Evolutionary conservation across 2,888 invertebrate species (phyloP).

Genomic region (Macrosiphum euphorbiae): DNA sequence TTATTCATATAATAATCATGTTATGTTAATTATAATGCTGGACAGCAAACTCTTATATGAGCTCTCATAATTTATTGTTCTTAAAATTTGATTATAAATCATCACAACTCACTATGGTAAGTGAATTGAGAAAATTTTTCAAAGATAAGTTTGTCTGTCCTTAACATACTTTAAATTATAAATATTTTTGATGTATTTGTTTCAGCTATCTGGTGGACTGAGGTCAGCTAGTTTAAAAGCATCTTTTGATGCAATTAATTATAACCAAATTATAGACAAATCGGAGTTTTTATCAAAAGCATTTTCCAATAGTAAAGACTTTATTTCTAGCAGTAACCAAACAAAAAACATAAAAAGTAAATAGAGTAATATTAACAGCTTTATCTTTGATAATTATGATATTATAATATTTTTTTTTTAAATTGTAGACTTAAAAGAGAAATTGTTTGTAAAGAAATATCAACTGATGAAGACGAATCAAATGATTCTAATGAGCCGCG

Average conservation of each 20-base stretch:
- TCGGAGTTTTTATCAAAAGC: slow-evolving; percentile 73
- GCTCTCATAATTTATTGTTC: background rate
- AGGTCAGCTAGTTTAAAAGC: slow-evolving; percentile 94
- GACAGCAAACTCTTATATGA: background rate
- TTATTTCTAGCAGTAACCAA: slow-evolving; percentile 79
- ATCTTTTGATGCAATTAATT: slow-evolving; percentile 86
- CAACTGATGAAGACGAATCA: slow-evolving; percentile 81
- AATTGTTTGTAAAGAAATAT: slow-evolving; percentile 70
- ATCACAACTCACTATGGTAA: background rate
- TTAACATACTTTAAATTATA: background rate
- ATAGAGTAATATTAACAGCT: background rate
- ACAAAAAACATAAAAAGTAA: slow-evolving; percentile 73
- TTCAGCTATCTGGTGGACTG: slow-evolving; percentile 92
- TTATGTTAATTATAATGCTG: background rate
- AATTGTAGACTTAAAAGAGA: background rate
- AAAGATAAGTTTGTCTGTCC: background rate
- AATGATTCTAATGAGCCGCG: slow-evolving; percentile 96
- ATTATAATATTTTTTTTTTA: background rate
- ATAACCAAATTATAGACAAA: slow-evolving; percentile 72
- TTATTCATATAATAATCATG: background rate
- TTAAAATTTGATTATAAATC: background rate
- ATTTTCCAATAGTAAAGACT: slow-evolving; percentile 80
- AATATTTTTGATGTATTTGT: background rate
- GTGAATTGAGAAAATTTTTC: background rate
- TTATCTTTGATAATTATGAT: background rate